Evolutionary conservation across 2,888 invertebrate species (phyloP).

Genomic region (Scaptomyza reducta): DNA sequence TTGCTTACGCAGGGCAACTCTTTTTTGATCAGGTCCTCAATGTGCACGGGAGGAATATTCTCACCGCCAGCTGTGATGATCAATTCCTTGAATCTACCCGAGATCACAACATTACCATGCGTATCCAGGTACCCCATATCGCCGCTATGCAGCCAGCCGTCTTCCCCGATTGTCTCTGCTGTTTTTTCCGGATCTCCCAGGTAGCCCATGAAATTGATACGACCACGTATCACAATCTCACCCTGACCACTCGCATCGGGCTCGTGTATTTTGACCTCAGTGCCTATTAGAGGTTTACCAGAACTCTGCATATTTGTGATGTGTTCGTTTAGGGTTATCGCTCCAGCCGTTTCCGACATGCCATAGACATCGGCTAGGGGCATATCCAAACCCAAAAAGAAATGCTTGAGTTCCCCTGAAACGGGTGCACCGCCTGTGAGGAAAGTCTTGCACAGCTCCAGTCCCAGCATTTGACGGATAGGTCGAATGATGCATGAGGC

Average conservation of each 20-base stretch:
- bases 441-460: conserved; percentile 89
- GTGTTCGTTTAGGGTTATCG: conserved; percentile 85
- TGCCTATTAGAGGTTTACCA: conserved; percentile 88
- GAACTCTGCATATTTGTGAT: conserved; percentile 87
- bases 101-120: conserved; percentile 89
- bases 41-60: conserved; percentile 93
- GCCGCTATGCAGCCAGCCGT: conserved; percentile 94
- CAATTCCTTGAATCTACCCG: conserved; percentile 91
- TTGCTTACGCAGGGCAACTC: conserved; percentile 91
- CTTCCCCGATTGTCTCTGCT: conserved; percentile 88
- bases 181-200: conserved; percentile 89
- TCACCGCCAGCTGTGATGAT: conserved; percentile 98
- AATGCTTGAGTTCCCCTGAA: conserved; percentile 91
- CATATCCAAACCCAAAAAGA: conserved; percentile 93
- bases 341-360: conserved; percentile 95
- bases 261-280: conserved; percentile 88
- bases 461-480: conserved; percentile 90
- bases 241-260: conserved; percentile 90
- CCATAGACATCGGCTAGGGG: conserved; percentile 93
- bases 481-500: conserved; percentile 89
- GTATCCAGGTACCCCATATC: conserved; percentile 93
- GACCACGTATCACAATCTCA: conserved; percentile 91
- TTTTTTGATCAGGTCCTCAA: conserved; percentile 91
- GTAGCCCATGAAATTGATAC: conserved; percentile 96
- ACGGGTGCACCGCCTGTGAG: conserved; percentile 94